Evolutionary conservation across 2,888 invertebrate genomes (phyloP).

Genomic region (Epirrhoe alternata): DNA sequence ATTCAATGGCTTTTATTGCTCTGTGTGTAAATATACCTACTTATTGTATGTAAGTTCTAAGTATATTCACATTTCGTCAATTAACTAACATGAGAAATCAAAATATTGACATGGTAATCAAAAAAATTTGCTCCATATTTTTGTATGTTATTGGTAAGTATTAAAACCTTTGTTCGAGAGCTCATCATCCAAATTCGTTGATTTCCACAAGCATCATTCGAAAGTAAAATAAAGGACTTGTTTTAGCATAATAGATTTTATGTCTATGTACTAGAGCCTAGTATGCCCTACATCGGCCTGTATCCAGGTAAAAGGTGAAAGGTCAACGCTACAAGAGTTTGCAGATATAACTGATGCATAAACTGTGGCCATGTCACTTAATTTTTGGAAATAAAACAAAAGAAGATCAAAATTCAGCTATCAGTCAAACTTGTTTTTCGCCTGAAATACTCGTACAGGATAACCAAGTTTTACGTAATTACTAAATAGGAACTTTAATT

Average conservation of each 20-base stretch:
- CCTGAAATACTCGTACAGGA: too few relatives aligned
- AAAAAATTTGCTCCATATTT: too few relatives aligned
- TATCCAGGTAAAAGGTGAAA: constrained; percentile 21
- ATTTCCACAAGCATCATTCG: not conserved
- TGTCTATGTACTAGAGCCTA: constrained; percentile 9
- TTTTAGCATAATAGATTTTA: not conserved
- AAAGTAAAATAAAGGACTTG: not conserved
- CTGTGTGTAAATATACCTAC: too few relatives aligned
- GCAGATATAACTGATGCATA: constrained; percentile 2
- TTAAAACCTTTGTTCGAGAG: not conserved
- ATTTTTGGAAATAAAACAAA: not conserved
- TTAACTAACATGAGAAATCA: too few relatives aligned
- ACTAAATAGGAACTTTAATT: too few relatives aligned
- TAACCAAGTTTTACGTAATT: too few relatives aligned
- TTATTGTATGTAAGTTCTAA: too few relatives aligned
- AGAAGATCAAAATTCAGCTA: not conserved
- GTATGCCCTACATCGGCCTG: constrained; percentile 15
- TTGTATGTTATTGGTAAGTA: not conserved
- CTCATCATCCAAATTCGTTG: not conserved
- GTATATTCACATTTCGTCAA: too few relatives aligned
- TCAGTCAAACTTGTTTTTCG: too few relatives aligned
- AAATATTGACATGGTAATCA: too few relatives aligned
- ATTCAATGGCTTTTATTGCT: too few relatives aligned
- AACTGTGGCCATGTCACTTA: not conserved
- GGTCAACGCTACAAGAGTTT: constrained; percentile 16